Base-by-base conservation (phyloP, 53 echinoderm and acorn worm genomes). In the Paracentrotus lividus region DNA sequence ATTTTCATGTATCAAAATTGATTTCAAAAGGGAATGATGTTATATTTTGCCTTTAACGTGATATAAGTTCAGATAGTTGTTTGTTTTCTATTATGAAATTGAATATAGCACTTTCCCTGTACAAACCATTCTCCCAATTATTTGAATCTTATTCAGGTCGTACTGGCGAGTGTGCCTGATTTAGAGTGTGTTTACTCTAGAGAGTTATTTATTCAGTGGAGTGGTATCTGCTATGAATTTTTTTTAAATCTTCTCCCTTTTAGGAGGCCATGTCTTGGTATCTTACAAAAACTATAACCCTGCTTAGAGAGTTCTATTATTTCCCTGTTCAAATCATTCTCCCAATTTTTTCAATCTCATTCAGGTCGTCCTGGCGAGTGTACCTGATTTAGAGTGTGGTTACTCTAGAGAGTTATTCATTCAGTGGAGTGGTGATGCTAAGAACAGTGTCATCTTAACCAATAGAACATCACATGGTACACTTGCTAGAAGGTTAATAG, bases 101-200 rank as follows among this genome's bases (percentile, higher is more conserved):
- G n/a, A n/a, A n/a, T n/a, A n/a, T n/a, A n/a, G n/a, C n/a, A n/a
- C n/a, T n/a, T n/a, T n/a, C n/a, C n/a, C 16, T 40, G 40, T 72
- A 38, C 42, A 23, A 45, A n/a, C 14, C 38, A 33, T 42, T 4
- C 26, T 87, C 57, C 12, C 18, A 56, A 23, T 60, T 85, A 7
- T 44, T 61, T 89, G 0, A 42, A 36, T 93, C 69, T 42, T 2
- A 1, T 86, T 33, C 61, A 98, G 98, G 96, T 96, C 88, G 98
- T 98, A 27, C 77, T 98, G 27, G 98, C 98, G 85, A 98, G 98
- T 94, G 97, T 97, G 23, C 98, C 98, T 45, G 98, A 98, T 59
- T 42, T 98, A 58, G 97, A 98, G 88, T 96, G 98, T 59, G 98
- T 97, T 44, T 98, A 97, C 58, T 98, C 98, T 5, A 94, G 98